A percentile compares a stretch with the other conserved stretches of the same genome.
phyloP scores from a whole-genome alignment of 2,113 vertebrate genomes.

The Paramisgurnus dabryanus region DNA sequence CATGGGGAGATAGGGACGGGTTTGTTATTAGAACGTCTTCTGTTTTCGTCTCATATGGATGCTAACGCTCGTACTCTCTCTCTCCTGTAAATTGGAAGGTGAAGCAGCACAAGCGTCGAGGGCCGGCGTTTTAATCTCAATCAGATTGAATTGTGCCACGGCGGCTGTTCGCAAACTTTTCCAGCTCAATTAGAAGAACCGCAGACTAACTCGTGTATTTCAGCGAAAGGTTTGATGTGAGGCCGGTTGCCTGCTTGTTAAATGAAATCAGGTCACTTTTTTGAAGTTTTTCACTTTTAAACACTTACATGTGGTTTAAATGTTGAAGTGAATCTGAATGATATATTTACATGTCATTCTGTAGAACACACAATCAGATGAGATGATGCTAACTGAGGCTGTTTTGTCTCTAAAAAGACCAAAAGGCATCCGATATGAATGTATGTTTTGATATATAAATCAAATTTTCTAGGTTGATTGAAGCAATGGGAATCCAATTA shows the following conservation, averaged over 20 bases:
- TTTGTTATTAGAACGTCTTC: conserved; percentile 67
- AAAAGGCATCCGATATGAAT: too few species aligned
- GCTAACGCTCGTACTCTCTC: conserved; percentile 5
- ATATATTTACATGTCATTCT: too few species aligned
- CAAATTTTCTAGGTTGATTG: too few species aligned
- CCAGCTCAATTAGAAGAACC: neutral
- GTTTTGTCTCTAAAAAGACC: too few species aligned
- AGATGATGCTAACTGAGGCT: too few species aligned
- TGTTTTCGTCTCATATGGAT: conserved; percentile 28
- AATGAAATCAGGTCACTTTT: neutral
- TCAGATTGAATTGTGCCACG: conserved; percentile 24
- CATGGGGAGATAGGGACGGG: conserved; percentile 64
- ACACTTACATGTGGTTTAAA: too few species aligned
- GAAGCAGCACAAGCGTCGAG: neutral
- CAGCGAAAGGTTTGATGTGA: neutral
- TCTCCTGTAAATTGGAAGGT: conserved; percentile 31
- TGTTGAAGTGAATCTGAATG: too few species aligned
- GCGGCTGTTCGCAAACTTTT: neutral
- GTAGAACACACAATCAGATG: too few species aligned
- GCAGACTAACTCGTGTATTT: neutral
- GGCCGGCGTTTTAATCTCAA: conserved; percentile 27
- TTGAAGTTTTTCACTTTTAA: neutral
- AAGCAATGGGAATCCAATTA: too few species aligned
- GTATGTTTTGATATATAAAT: too few species aligned
- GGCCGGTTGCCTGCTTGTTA: neutral